Evolutionary conservation across 2,888 invertebrate species (phyloP), one percentile per base, ranked within the genome.

Genomic region (Campopleginae sp.): DNA sequence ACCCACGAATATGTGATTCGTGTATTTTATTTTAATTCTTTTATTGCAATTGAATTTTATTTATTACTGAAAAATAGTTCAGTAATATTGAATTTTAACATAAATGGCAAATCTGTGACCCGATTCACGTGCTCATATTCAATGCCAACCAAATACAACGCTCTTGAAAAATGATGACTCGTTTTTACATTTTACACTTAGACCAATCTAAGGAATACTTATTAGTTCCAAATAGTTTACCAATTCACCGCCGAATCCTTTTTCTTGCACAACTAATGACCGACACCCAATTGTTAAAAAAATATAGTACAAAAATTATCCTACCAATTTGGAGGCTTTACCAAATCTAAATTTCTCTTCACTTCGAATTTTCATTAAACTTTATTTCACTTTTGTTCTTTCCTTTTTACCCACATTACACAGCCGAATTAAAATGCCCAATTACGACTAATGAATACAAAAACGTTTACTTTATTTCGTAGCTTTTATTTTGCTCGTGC

Each of bases 231-330:
- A 84, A 81, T 88, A 87, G 74, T 80, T 86, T 72, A 78, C 68
- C 82, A 87, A 85, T 86, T 82, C 81, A 65, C 33, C 68, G 82
- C 82, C 88, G 48, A 88, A 90, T 90, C 87, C 85, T 81, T 54
- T 75, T 63, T 80, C 77, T 63, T 71, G 76, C 72, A 78, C 63
- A 79, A 58, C 61, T 65, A 76, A 80, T 81, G 81, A 82, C 78
- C 86, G 87, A 89, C 89, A 88, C 89, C 87, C 85, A 84, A 88
- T 90, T 86, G 77, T 91, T 93, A 93, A 93, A 93, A 93, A 93
- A 93, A 93, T 93, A 93, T 93, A 92, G 93, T 93, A 93, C 90
- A 93, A 93, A 93, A 93, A 93, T 93, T 93, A 93, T 92, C 87
- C 89, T 91, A 90, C 91, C 91, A 92, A 90, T 91, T 92, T 90